Conservation (phyloP, 2,113 vertebrate genomes). For the Labeo catla region DNA sequence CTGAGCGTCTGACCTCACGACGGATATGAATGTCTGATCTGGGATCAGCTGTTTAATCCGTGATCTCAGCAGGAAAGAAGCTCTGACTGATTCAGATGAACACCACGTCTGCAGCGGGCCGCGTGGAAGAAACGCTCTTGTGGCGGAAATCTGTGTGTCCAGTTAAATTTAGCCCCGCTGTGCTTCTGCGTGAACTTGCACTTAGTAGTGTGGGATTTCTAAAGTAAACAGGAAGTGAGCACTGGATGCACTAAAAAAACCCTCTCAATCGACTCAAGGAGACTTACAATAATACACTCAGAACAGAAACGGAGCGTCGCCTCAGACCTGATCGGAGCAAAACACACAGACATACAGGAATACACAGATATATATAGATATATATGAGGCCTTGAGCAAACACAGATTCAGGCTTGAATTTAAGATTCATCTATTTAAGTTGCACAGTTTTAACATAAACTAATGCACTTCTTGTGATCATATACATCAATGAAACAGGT, state of each 20-base stretch:
- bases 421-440: neutral
- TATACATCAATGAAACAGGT: neutral
- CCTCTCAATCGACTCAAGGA: neutral
- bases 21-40: neutral
- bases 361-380: no score
- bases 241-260: constrained; percentile 4
- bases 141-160: neutral
- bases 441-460: neutral
- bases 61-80: neutral
- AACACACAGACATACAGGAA: neutral
- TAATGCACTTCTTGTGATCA: neutral
- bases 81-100: neutral
- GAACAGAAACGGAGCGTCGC: no score
- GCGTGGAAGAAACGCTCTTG: neutral
- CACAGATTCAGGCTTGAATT: neutral
- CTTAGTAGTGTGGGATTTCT: neutral
- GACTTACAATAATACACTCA: neutral
- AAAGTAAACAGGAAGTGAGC: constrained; percentile 38
- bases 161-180: neutral
- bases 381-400: neutral
- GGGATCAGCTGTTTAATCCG: neutral
- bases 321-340: no score
- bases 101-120: neutral
- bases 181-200: neutral
- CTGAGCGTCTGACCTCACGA: no score